A percentile compares a stretch with the other conserved stretches of the same genome.
phyloP scores from a whole-genome alignment of 1,140 invertebrate genomes.

The Reticulitermes speratus region DNA sequence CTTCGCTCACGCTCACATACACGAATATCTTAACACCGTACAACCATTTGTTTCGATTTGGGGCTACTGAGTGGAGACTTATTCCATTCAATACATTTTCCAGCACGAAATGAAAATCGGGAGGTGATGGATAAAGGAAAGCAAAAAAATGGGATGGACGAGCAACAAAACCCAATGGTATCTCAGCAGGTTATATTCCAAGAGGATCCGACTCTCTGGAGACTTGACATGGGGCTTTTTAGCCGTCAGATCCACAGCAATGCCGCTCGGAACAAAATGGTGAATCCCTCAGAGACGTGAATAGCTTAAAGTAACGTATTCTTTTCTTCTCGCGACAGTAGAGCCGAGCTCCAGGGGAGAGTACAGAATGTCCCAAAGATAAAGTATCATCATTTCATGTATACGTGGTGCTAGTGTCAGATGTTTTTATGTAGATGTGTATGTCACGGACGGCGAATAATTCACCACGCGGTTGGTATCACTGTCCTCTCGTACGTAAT shows the following conservation, averaged over 20 bases:
- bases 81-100: not conserved
- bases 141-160: not conserved
- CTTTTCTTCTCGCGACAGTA: not conserved
- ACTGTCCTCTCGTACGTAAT: too few species aligned
- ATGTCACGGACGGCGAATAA: too few species aligned
- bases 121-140: not conserved
- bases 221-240: conserved; percentile 9
- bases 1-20: not conserved
- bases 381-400: too few species aligned
- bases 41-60: not conserved
- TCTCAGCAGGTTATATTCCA: not conserved
- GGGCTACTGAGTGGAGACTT: not conserved
- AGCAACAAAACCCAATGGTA: not conserved
- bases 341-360: not conserved
- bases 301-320: conserved; percentile 14
- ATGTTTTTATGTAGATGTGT: too few species aligned
- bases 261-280: not conserved
- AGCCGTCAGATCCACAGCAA: not conserved
- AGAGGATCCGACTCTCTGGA: not conserved
- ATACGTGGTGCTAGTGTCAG: too few species aligned
- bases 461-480: too few species aligned
- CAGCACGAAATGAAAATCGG: not conserved
- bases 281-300: not conserved
- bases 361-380: not conserved
- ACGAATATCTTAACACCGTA: not conserved